Conservation (phyloP, 30 jellyfish, hydroid and myxozoan genomes). For the Pelagia noctiluca region DNA sequence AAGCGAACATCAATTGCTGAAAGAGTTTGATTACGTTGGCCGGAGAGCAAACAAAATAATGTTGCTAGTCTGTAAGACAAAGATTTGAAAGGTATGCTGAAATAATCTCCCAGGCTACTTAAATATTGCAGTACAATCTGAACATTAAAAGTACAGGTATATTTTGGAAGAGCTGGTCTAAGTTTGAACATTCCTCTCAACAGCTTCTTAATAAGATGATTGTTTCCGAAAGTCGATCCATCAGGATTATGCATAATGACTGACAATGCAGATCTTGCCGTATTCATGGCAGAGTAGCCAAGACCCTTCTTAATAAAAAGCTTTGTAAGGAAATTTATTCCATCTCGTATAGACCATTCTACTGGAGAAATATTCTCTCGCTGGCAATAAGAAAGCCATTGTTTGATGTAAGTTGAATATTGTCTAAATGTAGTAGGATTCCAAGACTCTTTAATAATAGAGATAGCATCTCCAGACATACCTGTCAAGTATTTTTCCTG, state of each 20-base stretch:
- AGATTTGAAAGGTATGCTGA: too few relatives aligned
- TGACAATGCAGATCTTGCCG: slow-evolving; percentile 23
- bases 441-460: background rate
- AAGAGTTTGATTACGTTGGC: too few relatives aligned
- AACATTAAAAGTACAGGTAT: too few relatives aligned
- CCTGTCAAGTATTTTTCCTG: background rate
- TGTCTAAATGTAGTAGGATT: background rate
- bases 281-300: slow-evolving; percentile 17
- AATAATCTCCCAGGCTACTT: too few relatives aligned
- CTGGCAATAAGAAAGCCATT: background rate
- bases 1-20: too few relatives aligned
- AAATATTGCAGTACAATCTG: too few relatives aligned
- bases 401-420: background rate
- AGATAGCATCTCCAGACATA: background rate
- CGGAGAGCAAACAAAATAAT: too few relatives aligned
- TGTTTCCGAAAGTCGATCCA: background rate
- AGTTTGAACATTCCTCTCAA: too few relatives aligned
- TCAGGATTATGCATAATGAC: background rate
- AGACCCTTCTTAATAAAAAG: background rate
- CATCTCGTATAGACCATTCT: background rate
- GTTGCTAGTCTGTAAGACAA: too few relatives aligned
- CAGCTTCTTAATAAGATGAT: background rate
- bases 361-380: background rate
- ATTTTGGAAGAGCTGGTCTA: too few relatives aligned
- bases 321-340: background rate